phyloP scores from a whole-genome alignment of 2,888 invertebrate species.

The Apodemia zela region DNA sequence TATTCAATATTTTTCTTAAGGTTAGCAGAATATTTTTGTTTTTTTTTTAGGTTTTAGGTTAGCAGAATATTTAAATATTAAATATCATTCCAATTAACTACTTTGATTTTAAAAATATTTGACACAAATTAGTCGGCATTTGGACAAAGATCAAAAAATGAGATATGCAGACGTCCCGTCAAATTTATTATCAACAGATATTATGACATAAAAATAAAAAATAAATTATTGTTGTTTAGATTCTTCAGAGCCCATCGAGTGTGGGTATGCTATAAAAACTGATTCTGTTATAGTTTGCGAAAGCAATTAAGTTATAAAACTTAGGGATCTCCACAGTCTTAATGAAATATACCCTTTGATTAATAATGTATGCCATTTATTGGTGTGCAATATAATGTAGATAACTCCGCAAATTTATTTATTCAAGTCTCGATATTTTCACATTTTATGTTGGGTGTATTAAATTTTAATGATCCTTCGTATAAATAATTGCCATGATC shows the following conservation, averaged over 20 bases:
- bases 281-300: constrained; percentile 73
- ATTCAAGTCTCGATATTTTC: constrained; percentile 20
- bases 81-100: not conserved
- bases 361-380: constrained; percentile 54
- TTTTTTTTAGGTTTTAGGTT: no score
- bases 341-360: constrained; percentile 69
- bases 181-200: constrained; percentile 54
- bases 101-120: not conserved
- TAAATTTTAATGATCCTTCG: constrained; percentile 15
- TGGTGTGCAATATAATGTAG: constrained; percentile 45
- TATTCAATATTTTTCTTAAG: no score
- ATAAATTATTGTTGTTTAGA: constrained; percentile 46
- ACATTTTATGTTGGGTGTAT: constrained; percentile 17
- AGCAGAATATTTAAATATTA: no score
- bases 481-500: constrained; percentile 9
- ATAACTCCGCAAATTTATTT: constrained; percentile 22
- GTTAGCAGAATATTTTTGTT: no score
- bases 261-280: constrained; percentile 63
- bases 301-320: constrained; percentile 75
- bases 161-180: constrained; percentile 43
- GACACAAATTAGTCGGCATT: constrained; percentile 26
- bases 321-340: constrained; percentile 63
- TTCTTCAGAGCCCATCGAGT: constrained; percentile 51
- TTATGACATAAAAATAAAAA: constrained; percentile 62
- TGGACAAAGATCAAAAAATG: constrained; percentile 40